Conservation (phyloP, 2,888 invertebrate species). For the Xylophagus ater region DNA sequence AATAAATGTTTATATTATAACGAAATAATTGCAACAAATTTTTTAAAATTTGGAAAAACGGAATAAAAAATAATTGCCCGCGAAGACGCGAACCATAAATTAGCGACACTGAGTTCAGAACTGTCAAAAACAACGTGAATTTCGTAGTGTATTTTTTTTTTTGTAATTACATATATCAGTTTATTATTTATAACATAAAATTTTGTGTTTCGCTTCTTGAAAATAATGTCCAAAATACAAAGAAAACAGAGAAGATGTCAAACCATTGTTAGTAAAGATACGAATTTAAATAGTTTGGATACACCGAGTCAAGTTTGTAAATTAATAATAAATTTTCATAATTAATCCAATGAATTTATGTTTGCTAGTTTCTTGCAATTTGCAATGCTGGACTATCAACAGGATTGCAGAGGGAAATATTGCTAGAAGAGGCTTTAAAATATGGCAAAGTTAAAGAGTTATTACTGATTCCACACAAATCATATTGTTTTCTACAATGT, state of each 20-base stretch:
- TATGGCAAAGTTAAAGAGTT: constrained; percentile 49
- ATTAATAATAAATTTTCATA: neutral
- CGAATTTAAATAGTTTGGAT: constrained; percentile 30
- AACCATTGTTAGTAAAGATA: constrained; percentile 39
- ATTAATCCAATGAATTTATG: neutral
- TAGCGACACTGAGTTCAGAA: too few species aligned
- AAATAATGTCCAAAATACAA: constrained; percentile 36
- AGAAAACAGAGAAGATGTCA: constrained; percentile 41
- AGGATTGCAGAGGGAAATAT: constrained; percentile 54
- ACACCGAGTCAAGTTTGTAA: constrained; percentile 32
- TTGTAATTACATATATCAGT: too few species aligned
- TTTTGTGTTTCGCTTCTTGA: too few species aligned
- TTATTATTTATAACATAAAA: too few species aligned
- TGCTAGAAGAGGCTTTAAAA: constrained; percentile 45
- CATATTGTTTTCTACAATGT: constrained; percentile 67
- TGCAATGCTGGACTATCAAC: constrained; percentile 81
- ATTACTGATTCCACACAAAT: constrained; percentile 64
- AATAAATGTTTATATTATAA: too few species aligned
- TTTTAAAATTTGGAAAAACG: too few species aligned
- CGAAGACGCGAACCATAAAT: too few species aligned
- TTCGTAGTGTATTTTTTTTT: too few species aligned
- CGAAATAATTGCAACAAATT: too few species aligned
- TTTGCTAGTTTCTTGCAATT: constrained; percentile 40
- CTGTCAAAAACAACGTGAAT: too few species aligned
- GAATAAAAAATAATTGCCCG: too few species aligned